These are phyloP conservation scores for Sula dactylatra DNA, from an alignment of 2,113 vertebrate genomes.

Conservation along the genomic window DNA sequence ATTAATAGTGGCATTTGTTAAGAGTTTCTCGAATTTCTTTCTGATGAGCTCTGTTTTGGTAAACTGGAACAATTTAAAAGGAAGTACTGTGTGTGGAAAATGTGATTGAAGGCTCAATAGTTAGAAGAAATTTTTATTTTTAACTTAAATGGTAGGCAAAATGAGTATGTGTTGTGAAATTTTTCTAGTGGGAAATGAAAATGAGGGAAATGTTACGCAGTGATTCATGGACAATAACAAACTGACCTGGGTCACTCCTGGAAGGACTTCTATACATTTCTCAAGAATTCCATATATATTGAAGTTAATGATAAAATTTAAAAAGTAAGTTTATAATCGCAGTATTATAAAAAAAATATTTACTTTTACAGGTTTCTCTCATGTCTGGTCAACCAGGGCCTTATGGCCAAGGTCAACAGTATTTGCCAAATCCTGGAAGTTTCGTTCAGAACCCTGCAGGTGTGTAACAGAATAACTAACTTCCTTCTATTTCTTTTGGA, in stretches of 20 bases:
- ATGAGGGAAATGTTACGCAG: not conserved
- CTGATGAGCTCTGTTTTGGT: not conserved
- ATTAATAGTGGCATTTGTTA: not conserved
- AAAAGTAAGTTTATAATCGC: not conserved
- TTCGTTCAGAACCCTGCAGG: constrained; percentile 83
- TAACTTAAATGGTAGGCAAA: not conserved
- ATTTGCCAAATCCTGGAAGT: constrained; percentile 81
- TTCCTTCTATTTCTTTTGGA: not conserved
- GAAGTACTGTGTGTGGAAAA: not conserved
- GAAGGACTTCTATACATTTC: no score
- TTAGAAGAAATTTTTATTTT: not conserved
- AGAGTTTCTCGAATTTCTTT: not conserved
- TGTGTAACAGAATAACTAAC: constrained; percentile 37
- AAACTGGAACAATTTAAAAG: not conserved
- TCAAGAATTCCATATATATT: no score
- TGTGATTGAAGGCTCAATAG: not conserved
- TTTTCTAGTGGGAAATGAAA: not conserved
- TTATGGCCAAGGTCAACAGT: constrained; percentile 80
- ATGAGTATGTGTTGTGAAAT: not conserved
- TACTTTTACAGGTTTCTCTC: constrained; percentile 69
- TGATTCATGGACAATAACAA: not conserved
- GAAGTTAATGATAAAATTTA: not conserved
- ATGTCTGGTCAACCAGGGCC: constrained; percentile 69
- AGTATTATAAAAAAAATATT: not conserved
- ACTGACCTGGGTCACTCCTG: not conserved